These are phyloP conservation scores for Cephus sareptanus DNA, from an alignment of 2,888 invertebrate species.

Conservation along the genomic window DNA sequence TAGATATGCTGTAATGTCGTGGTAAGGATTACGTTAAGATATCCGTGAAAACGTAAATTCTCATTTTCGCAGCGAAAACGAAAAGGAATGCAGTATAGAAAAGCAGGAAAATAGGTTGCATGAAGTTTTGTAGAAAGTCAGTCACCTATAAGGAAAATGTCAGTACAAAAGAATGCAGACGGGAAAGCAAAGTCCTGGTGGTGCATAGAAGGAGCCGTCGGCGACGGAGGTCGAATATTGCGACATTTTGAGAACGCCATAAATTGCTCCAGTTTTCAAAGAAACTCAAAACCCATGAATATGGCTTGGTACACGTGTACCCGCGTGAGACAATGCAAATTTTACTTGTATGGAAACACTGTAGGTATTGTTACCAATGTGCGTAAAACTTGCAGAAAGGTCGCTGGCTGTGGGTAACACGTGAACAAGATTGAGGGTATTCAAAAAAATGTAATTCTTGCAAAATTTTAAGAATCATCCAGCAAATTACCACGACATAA, in stretches of 20 bases:
- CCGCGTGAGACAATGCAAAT: conserved; percentile 19
- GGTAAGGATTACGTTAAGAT: conserved; percentile 2
- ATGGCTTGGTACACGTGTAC: conserved; percentile 45
- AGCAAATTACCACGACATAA: neutral
- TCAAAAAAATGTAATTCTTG: neutral
- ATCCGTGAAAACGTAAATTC: conserved; percentile 30
- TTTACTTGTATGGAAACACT: neutral
- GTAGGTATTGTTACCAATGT: neutral
- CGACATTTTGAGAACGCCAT: conserved; percentile 49
- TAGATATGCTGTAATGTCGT: neutral
- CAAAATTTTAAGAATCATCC: neutral
- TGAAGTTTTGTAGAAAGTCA: neutral
- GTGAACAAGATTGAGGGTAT: neutral
- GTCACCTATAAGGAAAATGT: neutral
- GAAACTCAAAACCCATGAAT: conserved; percentile 27
- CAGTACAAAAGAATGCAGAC: conserved; percentile 17
- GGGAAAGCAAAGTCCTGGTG: conserved; percentile 54
- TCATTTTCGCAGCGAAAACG: conserved; percentile 21
- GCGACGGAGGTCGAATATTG: conserved; percentile 43
- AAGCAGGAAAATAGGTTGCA: neutral
- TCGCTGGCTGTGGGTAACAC: neutral
- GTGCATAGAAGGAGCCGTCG: conserved; percentile 24
- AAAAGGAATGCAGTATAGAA: neutral
- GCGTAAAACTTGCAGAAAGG: neutral
- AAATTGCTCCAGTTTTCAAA: conserved; percentile 61